These are phyloP conservation scores for Verasper variegatus DNA, from an alignment of 2,113 vertebrate genomes.

Conservation along the genomic window DNA sequence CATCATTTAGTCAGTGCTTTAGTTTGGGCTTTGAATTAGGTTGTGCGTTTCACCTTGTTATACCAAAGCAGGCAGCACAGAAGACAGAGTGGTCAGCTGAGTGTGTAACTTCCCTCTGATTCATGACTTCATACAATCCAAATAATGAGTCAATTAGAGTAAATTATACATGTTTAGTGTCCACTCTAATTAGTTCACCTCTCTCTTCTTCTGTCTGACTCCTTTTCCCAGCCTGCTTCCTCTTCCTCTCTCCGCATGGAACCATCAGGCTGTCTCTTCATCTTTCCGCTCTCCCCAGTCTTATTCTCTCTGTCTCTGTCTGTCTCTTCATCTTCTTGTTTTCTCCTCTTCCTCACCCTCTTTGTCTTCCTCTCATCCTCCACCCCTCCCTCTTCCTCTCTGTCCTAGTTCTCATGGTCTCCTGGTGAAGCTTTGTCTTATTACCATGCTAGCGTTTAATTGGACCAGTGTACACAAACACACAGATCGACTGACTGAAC, in stretches of 20 bases:
- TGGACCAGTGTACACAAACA: constrained; percentile 75
- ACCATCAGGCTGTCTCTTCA: constrained; percentile 1
- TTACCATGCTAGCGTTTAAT: constrained; percentile 77
- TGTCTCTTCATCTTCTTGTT: constrained; percentile 16
- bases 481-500: constrained; percentile 62
- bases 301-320: constrained; percentile 31
- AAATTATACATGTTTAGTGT: constrained; percentile 74
- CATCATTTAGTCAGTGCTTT: constrained; percentile 26
- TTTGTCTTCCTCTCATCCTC: constrained; percentile 43
- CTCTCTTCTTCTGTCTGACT: constrained; percentile 52
- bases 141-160: constrained; percentile 77
- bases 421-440: constrained; percentile 80
- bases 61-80: constrained; percentile 49
- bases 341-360: constrained; percentile 23
- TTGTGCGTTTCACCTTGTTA: constrained; percentile 46
- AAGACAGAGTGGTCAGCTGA: constrained; percentile 52
- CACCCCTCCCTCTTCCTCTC: neutral
- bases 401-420: constrained; percentile 79
- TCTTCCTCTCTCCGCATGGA: neutral
- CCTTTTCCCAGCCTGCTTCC: neutral
- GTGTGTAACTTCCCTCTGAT: constrained; percentile 66
- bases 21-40: constrained; percentile 14
- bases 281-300: neutral
- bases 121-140: constrained; percentile 66
- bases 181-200: constrained; percentile 68